phyloP scores from a whole-genome alignment of 2,888 invertebrate species.

The Stomorhina lunata region DNA sequence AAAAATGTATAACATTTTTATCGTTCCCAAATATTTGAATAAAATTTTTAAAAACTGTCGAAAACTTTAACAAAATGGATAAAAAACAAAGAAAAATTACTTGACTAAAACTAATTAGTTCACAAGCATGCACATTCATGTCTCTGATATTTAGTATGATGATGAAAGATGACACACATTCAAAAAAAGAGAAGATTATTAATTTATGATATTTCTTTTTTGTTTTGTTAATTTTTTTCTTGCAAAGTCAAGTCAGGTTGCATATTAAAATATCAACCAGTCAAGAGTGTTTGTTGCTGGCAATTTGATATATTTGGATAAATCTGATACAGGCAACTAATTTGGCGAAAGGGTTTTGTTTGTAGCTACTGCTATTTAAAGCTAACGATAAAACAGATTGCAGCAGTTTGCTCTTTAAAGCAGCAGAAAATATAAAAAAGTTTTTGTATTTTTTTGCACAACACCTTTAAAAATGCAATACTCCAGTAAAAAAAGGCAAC shows the following conservation, averaged over 20 bases:
- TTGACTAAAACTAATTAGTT: conserved; percentile 7
- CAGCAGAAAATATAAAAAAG: background rate
- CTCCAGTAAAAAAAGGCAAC: background rate
- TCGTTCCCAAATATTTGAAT: background rate
- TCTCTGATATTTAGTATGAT: background rate
- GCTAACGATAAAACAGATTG: too few species aligned
- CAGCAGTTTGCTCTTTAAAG: conserved; percentile 28
- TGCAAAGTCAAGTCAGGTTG: conserved; percentile 56
- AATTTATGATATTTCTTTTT: background rate
- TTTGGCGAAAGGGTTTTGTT: conserved; percentile 55
- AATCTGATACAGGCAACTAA: conserved; percentile 35
- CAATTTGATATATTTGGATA: conserved; percentile 45
- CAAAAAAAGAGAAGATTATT: conserved; percentile 35
- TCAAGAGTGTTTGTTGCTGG: conserved; percentile 22
- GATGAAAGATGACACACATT: conserved; percentile 63
- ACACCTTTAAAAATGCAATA: conserved; percentile 45
- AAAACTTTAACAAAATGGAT: background rate
- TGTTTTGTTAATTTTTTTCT: background rate
- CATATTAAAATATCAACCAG: conserved; percentile 45
- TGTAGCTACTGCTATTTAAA: background rate
- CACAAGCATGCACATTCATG: conserved; percentile 2
- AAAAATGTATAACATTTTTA: too few species aligned
- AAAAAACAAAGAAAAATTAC: background rate
- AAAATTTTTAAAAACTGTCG: background rate
- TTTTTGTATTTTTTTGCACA: conserved; percentile 14